These are phyloP conservation scores for Tadarida brasiliensis DNA, from an alignment of 2,797 vertebrate genomes.

Conservation along the genomic window DNA sequence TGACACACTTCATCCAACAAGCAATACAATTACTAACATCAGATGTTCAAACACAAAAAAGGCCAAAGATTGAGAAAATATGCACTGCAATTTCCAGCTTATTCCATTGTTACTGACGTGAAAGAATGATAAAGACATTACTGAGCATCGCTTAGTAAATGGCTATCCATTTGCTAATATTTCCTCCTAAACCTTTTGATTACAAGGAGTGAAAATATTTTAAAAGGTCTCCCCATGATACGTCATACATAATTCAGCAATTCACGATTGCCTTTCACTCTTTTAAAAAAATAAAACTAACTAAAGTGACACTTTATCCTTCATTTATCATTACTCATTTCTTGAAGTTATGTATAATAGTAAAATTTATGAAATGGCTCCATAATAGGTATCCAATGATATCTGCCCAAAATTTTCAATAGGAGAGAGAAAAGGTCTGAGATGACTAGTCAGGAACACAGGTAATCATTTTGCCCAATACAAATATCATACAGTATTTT, in stretches of 20 bases:
- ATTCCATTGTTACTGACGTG: slow-evolving; percentile 62
- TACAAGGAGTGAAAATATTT: not conserved
- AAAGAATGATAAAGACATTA: slow-evolving; percentile 55
- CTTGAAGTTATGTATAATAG: not conserved
- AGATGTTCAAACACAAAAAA: slow-evolving; percentile 72
- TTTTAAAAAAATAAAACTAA: not conserved
- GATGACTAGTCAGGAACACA: not conserved
- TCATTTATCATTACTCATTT: not conserved
- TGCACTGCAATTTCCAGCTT: slow-evolving; percentile 23
- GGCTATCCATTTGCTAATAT: not conserved
- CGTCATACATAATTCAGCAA: not conserved
- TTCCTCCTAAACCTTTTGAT: not conserved
- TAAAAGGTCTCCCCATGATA: not conserved
- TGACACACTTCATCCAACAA: slow-evolving; percentile 73
- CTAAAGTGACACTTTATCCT: not conserved
- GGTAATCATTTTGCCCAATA: not conserved
- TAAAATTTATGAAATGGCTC: not conserved
- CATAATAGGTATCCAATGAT: not conserved
- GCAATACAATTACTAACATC: slow-evolving; percentile 73
- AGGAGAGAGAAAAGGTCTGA: not conserved
- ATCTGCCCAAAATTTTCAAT: not conserved
- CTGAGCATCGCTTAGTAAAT: slow-evolving; percentile 59
- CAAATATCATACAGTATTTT: not conserved
- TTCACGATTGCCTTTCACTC: not conserved
- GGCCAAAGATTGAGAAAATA: slow-evolving; percentile 68